Evolutionary conservation across 2,888 invertebrate genomes (phyloP), one percentile per base, ranked within the genome.

Genomic region (Nebria salina): DNA sequence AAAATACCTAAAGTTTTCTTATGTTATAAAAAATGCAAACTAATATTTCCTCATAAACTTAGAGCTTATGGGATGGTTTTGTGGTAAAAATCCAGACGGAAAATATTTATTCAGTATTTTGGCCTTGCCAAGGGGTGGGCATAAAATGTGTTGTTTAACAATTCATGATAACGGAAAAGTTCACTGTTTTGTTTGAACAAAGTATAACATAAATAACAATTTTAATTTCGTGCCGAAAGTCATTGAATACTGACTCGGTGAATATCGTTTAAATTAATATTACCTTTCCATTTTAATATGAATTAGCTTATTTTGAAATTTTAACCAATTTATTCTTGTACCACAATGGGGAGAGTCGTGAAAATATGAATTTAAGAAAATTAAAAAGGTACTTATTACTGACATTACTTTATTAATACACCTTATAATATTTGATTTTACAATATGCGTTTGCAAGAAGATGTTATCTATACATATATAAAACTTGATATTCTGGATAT

Each of bases 11-110:
- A 54, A 54, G 11, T 54, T 54, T 54, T 54, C 54, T 54, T 8
- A 2, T 54, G 73, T 65, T 78, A 78, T 78, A 78, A 78, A 78
- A 78, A 73, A 78, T 78, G 73, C 78, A 78, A 66, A 78, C 78
- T 66, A 78, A 78, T 78, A 78, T 73, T 78, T 78, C 42, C 73
- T 68, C 78, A 78, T 78, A 78, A 78, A 78, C 78, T 74, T 78
- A 65, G 43, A 78, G 74, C 77, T 77, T 77, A 72, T 72, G 70
- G 68, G 70, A 73, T 20, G 74, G 54, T 11, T 41, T 11, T 8
- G 41, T 5, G 70, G 72, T 66, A 78, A 77, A 78, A 74, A 78
- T 74, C 65, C 78, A 41, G 70, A 73, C 66, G 41, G 42, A 78
- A 78, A 73, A 78, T 78, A 77, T 78, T 78, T 74, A 78, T 78